Percentiles rank a stretch among this genome's conserved stretches.
Evolutionary conservation across 2,888 invertebrate genomes (phyloP).

Genomic region (Cartodere bifasciata): DNA sequence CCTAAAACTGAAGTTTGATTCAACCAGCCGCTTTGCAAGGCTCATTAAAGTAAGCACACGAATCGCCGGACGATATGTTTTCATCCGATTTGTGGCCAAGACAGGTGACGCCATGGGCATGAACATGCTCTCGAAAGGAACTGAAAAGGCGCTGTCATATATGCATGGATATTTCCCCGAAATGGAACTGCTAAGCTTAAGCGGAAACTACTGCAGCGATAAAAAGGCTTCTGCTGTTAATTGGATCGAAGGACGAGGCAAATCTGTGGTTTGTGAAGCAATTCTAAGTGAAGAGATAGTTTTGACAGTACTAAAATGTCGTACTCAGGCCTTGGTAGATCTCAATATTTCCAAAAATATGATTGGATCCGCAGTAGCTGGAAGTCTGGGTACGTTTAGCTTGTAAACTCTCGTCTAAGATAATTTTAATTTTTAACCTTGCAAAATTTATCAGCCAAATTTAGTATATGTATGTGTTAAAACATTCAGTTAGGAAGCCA

Average conservation of each 20-base stretch:
- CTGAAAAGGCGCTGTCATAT: conserved; percentile 68
- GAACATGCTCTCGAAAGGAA: conserved; percentile 98
- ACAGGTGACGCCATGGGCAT: conserved; percentile 99
- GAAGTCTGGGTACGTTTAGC: conserved; percentile 53
- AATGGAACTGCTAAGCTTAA: conserved; percentile 88
- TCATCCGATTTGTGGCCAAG: conserved; percentile 41
- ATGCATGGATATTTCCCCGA: conserved; percentile 64
- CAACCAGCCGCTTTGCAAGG: conserved; percentile 79
- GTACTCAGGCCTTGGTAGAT: conserved; percentile 68
- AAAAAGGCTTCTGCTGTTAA: conserved; percentile 95
- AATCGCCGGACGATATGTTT: conserved; percentile 76
- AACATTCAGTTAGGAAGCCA: too few relatives aligned
- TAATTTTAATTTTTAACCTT: too few relatives aligned
- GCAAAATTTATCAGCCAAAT: too few relatives aligned
- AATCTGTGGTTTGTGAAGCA: conserved; percentile 89
- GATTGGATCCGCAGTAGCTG: conserved; percentile 87
- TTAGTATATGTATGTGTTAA: too few relatives aligned
- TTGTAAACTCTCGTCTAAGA: too few relatives aligned
- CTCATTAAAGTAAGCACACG: conserved; percentile 66
- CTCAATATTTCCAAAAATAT: conserved; percentile 87
- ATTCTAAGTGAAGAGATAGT: conserved; percentile 63
- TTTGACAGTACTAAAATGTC: conserved; percentile 68
- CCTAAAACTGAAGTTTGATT: conserved; percentile 77
- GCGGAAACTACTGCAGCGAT: conserved; percentile 94
- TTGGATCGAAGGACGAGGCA: conserved; percentile 94